Evolutionary conservation across 2,797 vertebrate genomes (phyloP).

Genomic region (Acropternis orthonyx): DNA sequence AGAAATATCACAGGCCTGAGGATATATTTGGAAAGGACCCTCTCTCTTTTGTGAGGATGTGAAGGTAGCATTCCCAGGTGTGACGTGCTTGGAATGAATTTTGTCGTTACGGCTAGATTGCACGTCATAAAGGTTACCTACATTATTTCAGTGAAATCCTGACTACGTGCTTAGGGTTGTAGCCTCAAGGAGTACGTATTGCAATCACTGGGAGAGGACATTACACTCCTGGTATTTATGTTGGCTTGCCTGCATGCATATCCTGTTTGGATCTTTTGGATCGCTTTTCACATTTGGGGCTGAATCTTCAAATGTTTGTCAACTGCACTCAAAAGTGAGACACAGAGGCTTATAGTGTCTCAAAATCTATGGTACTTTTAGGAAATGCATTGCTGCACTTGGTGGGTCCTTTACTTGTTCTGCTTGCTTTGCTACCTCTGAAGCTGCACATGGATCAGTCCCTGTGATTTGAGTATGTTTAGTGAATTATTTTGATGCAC

Average conservation of each 20-base stretch:
- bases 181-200: not conserved
- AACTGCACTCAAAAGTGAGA: not conserved
- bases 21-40: conserved; percentile 36
- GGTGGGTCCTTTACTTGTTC: not conserved
- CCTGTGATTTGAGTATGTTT: not conserved
- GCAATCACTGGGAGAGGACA: not conserved
- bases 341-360: fast-evolving
- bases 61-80: conserved; percentile 10
- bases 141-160: conserved; percentile 22
- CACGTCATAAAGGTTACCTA: not conserved
- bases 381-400: not conserved
- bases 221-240: conserved; percentile 27
- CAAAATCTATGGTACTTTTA: not conserved
- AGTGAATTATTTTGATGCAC: not conserved
- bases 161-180: not conserved
- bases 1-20: conserved; percentile 28
- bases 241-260: not conserved
- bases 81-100: not conserved
- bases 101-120: not conserved
- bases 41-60: conserved; percentile 18
- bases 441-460: not conserved
- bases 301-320: not conserved
- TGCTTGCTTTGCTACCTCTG: not conserved
- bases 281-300: not conserved
- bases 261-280: not conserved